Conservation (phyloP, 2,888 invertebrate species). For the Eupithecia abbreviata region DNA sequence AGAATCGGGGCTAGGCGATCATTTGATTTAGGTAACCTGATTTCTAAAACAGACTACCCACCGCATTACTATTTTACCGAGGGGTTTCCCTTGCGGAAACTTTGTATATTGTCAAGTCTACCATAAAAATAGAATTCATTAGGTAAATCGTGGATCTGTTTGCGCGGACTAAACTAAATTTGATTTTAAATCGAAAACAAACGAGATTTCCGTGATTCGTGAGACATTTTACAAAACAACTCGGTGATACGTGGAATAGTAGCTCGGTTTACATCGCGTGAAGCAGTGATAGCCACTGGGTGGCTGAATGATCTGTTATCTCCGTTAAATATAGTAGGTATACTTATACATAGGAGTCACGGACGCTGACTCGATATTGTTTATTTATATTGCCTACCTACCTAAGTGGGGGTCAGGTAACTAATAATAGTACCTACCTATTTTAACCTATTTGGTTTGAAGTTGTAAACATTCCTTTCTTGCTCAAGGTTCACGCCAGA, state of each 20-base stretch:
- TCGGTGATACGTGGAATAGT: background rate
- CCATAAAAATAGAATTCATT: background rate
- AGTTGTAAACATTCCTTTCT: background rate
- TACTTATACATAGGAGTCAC: slow-evolving; percentile 40
- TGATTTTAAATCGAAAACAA: background rate
- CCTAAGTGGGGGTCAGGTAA: slow-evolving; percentile 10
- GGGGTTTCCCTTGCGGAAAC: background rate
- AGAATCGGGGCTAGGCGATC: background rate
- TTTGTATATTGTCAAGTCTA: background rate
- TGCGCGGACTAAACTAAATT: background rate
- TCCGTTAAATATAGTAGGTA: slow-evolving; percentile 55
- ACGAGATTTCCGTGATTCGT: background rate
- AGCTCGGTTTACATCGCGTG: slow-evolving; percentile 3
- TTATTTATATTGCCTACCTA: slow-evolving; percentile 36
- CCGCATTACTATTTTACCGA: background rate
- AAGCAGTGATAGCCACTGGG: slow-evolving; percentile 69
- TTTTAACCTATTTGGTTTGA: background rate
- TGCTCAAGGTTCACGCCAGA: background rate
- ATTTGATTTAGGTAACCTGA: background rate
- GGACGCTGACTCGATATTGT: slow-evolving; percentile 43
- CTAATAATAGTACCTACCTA: background rate
- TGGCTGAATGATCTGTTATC: slow-evolving; percentile 66
- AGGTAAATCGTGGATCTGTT: background rate
- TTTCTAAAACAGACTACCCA: background rate
- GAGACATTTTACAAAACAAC: background rate